Conservation (phyloP, 2,113 vertebrate genomes). For the Erpornis zantholeuca region DNA sequence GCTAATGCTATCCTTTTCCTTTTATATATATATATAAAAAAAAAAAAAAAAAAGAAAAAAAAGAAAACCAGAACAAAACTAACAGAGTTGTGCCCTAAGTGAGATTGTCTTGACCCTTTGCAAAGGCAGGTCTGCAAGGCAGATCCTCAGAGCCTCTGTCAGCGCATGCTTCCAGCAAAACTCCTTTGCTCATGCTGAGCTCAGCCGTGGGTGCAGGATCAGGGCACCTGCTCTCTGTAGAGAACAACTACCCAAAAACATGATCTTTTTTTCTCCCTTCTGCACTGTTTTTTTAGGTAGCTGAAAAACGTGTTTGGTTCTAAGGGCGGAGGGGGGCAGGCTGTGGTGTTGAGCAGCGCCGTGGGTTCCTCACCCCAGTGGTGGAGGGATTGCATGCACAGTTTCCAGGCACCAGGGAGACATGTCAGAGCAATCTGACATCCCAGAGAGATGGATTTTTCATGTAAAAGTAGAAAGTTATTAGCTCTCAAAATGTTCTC, state of each 20-base stretch:
- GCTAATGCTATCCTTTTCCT: neutral
- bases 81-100: neutral
- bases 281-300: neutral
- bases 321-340: neutral
- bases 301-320: neutral
- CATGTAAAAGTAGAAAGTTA: neutral
- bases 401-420: neutral
- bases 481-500: neutral
- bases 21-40: neutral
- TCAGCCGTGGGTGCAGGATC: neutral
- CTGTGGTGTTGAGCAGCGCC: neutral
- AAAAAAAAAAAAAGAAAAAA: too few relatives aligned
- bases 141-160: neutral
- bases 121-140: neutral
- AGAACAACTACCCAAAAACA: neutral
- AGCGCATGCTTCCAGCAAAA: neutral
- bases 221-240: neutral
- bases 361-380: neutral
- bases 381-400: fast-evolving
- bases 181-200: neutral
- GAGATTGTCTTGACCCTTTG: slow-evolving; percentile 20
- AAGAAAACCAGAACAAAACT: neutral
- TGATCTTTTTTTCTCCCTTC: neutral
- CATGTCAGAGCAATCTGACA: fast-evolving
- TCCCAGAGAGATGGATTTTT: neutral